These are phyloP conservation scores for Craniophora ligustri DNA, from an alignment of 2,888 invertebrate genomes.

Conservation along the genomic window DNA sequence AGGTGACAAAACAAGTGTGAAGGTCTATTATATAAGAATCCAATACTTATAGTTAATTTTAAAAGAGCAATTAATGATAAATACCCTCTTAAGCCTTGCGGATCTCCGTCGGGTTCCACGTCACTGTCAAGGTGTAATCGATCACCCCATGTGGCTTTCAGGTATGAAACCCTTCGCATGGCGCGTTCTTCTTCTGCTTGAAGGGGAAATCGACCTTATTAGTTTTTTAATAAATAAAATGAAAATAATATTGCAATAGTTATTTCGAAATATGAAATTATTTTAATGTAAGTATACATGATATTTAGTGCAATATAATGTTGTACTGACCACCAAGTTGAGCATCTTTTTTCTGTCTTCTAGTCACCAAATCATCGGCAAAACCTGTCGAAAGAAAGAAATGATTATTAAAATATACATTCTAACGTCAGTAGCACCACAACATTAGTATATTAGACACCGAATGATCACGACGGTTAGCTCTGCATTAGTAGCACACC, in stretches of 20 bases:
- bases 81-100: conserved; percentile 91
- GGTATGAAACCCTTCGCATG: conserved; percentile 96
- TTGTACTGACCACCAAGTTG: conserved; percentile 82
- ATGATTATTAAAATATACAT: conserved; percentile 30
- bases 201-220: conserved; percentile 56
- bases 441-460: conserved; percentile 73
- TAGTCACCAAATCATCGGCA: conserved; percentile 86
- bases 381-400: conserved; percentile 78
- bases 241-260: no score
- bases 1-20: conserved; percentile 52
- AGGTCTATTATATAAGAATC: conserved; percentile 26
- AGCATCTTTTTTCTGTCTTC: conserved; percentile 87
- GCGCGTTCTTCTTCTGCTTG: conserved; percentile 94
- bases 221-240: not conserved
- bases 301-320: conserved; percentile 5
- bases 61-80: conserved; percentile 34
- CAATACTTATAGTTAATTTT: not conserved
- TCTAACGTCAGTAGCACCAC: conserved; percentile 10
- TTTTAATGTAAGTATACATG: no score
- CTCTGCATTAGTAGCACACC: conserved; percentile 83
- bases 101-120: conserved; percentile 88
- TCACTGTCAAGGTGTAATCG: conserved; percentile 92
- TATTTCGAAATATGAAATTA: no score
- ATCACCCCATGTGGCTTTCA: conserved; percentile 96
- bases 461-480: conserved; percentile 69